Evolutionary conservation across 1,140 invertebrate species (phyloP), one percentile per base, ranked within the genome.

Genomic region (Zaprionus ornatus): DNA sequence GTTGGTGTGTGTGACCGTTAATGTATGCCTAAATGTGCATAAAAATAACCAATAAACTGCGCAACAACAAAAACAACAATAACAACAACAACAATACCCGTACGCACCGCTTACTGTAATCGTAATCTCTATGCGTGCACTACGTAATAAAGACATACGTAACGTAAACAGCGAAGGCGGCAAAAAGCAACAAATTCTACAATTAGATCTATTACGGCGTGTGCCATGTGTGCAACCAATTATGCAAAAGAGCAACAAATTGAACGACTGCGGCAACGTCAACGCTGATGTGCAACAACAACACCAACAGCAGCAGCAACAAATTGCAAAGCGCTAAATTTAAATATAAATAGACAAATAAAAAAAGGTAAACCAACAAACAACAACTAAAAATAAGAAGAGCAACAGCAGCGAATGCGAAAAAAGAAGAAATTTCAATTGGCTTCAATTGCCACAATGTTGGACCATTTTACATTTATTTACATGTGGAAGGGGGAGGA

Each of bases 241-340:
- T 87, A 90, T 91, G 84, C 84, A 87, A 87, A 87, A 80, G 70
- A 85, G 63, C 82, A 85, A 79, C 80, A 83, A 83, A 76, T 83
- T 71, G 50, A 69, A 73, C 66, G 70, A 72, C 62, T 68, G 82
- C 57, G 82, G 79, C 82, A 85, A 62, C 74, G 55, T 56, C 74
- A 70, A 37, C 76, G 71, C 50, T 63, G 64, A 79, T 54, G n/a
- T 48, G 78, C 81, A 88, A 76, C 70, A 80, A 65, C n/a, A 67
- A 25, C 64, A 50, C 59, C 65, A 79, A 66, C 65, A 83, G 67
- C 52, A 72, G 37, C 25, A 56, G 13, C 55, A 54, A 55, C 45
- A 50, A 50, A 50, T 50, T 50, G 45, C 45, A 19, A 50, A 50
- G 45, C 45, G 45, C 19, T 50, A 13, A 50, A 50, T 50, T 50